These are phyloP conservation scores for Lepidurus arcticus DNA, from an alignment of 1,140 invertebrate genomes.

Conservation along the genomic window DNA sequence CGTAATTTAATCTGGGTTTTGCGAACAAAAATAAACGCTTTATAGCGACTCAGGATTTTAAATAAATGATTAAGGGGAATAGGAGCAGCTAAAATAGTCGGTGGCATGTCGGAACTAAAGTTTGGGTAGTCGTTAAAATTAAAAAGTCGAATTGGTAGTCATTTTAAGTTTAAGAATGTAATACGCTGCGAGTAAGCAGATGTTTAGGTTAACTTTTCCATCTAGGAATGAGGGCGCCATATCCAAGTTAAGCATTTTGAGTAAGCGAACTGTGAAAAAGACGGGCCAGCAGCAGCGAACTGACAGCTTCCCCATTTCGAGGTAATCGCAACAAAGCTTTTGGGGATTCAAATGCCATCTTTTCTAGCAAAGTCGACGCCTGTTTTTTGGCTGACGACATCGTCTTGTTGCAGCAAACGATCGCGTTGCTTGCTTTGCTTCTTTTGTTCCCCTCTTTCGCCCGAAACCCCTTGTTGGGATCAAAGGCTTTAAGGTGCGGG, in stretches of 20 bases:
- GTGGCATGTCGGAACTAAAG: too few species aligned
- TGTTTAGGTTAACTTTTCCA: neutral
- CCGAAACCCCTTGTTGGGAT: slow-evolving; percentile 15
- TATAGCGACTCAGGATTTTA: too few species aligned
- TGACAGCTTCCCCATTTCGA: slow-evolving; percentile 12
- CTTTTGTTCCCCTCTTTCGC: neutral
- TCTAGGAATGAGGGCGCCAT: neutral
- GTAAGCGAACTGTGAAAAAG: slow-evolving; percentile 4
- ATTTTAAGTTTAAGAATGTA: neutral
- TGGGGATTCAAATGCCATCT: slow-evolving; percentile 14
- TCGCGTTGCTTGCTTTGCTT: neutral
- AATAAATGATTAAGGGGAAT: too few species aligned
- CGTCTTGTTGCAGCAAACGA: slow-evolving; percentile 13
- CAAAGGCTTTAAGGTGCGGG: slow-evolving; percentile 18
- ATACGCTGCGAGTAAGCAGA: neutral
- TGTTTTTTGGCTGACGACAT: slow-evolving; percentile 21
- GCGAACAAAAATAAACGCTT: too few species aligned
- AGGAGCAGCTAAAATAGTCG: too few species aligned
- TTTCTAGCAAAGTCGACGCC: slow-evolving; percentile 7
- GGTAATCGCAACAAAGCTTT: neutral
- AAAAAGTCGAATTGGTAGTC: neutral
- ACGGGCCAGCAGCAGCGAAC: neutral
- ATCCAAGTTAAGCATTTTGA: neutral
- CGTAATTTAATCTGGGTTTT: too few species aligned
- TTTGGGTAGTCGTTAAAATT: too few species aligned